phyloP scores from a whole-genome alignment of 2,113 vertebrate genomes.

The Periophthalmus modestus region DNA sequence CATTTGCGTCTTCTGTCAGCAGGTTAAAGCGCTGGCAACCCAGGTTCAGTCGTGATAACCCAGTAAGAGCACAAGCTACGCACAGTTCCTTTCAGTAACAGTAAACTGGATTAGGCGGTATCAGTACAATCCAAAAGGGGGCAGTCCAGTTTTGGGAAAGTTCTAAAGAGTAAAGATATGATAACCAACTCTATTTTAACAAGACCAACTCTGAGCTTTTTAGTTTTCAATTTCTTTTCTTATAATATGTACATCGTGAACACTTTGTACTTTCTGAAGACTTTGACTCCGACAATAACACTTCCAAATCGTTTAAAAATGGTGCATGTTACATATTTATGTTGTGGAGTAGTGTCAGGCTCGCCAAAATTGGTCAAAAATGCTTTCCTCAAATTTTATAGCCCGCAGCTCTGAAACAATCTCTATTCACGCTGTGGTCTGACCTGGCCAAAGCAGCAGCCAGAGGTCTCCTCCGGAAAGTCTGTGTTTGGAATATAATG shows the following conservation, averaged over 20 bases:
- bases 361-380: background rate
- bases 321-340: background rate
- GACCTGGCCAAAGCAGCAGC: conserved; percentile 2
- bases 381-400: background rate
- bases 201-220: background rate
- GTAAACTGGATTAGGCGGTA: background rate
- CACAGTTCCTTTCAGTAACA: background rate
- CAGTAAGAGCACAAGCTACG: background rate
- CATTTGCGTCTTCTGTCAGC: too few relatives aligned
- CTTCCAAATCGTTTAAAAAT: background rate
- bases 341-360: background rate
- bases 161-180: background rate
- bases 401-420: background rate
- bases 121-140: background rate
- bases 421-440: background rate
- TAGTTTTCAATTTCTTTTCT: background rate
- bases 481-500: background rate
- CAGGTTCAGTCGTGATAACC: too few relatives aligned
- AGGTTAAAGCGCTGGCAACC: too few relatives aligned
- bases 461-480: background rate
- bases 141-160: background rate
- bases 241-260: too few relatives aligned
- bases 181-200: background rate
- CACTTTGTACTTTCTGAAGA: background rate
- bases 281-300: background rate